Evolutionary conservation across 2,888 invertebrate genomes (phyloP).

Genomic region (Eurytoma californica): DNA sequence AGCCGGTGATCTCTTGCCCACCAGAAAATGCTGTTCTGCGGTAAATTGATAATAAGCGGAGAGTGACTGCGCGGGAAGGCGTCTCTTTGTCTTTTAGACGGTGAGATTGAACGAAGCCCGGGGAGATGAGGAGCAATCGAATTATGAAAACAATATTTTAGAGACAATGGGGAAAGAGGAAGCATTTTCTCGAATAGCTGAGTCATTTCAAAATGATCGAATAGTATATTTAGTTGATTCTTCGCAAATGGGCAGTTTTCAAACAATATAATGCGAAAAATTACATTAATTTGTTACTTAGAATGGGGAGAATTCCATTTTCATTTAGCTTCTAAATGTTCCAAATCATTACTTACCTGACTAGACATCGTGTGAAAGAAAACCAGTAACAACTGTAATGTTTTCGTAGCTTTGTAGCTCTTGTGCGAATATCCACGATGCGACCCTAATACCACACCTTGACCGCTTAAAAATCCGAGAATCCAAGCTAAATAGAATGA

Average conservation of each 20-base stretch:
- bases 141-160: too few species aligned
- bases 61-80: not conserved
- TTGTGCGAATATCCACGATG: slow-evolving; percentile 88
- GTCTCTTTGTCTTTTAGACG: not conserved
- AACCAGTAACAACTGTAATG: slow-evolving; percentile 71
- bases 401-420: slow-evolving; percentile 84
- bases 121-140: too few species aligned
- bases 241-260: not conserved
- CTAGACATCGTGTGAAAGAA: slow-evolving; percentile 38
- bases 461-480: not conserved
- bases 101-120: not conserved
- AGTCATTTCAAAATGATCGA: not conserved
- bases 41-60: slow-evolving; percentile 23
- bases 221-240: not conserved
- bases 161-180: too few species aligned
- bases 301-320: too few species aligned
- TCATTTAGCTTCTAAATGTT: too few species aligned
- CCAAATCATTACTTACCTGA: slow-evolving; percentile 14
- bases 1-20: slow-evolving; percentile 89
- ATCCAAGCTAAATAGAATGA: not conserved
- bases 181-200: not conserved
- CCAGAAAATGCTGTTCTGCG: slow-evolving; percentile 83
- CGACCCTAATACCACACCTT: slow-evolving; percentile 87
- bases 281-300: too few species aligned
- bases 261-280: too few species aligned